Conservation (phyloP, 1,140 invertebrate genomes). For the Heliconius congener region DNA sequence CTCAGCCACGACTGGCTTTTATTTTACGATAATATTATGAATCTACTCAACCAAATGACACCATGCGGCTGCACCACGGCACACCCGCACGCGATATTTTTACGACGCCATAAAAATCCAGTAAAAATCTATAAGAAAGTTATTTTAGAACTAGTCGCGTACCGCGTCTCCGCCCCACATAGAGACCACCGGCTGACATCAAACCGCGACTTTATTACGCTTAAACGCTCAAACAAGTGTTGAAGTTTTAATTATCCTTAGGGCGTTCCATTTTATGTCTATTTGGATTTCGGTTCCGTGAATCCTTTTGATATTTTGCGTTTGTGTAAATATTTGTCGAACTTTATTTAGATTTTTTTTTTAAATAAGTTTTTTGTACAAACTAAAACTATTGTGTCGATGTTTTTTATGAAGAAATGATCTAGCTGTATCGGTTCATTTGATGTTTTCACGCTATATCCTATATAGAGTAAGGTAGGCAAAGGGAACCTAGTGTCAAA, state of each 20-base stretch:
- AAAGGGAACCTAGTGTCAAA: no score
- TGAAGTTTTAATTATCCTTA: not conserved
- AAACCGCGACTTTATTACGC: not conserved
- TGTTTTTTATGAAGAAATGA: not conserved
- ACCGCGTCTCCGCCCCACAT: not conserved
- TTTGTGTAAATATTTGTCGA: not conserved
- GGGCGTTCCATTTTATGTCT: not conserved
- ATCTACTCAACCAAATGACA: not conserved
- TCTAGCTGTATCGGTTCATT: no score
- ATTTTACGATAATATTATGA: not conserved
- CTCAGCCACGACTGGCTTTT: not conserved
- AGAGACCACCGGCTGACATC: not conserved
- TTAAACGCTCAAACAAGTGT: slow-evolving; percentile 9
- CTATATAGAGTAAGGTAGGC: no score
- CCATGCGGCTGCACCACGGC: not conserved
- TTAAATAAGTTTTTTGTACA: not conserved
- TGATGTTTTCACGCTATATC: no score
- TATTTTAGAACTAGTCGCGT: not conserved
- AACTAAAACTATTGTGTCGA: not conserved
- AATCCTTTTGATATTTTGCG: slow-evolving; percentile 1
- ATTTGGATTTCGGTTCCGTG: slow-evolving; percentile 7
- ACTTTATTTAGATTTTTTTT: not conserved
- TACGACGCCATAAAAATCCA: not conserved
- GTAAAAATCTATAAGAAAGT: not conserved
- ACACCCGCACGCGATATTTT: not conserved